Evolutionary conservation across 2,888 invertebrate genomes (phyloP).

Genomic region (Oligia strigilis): DNA sequence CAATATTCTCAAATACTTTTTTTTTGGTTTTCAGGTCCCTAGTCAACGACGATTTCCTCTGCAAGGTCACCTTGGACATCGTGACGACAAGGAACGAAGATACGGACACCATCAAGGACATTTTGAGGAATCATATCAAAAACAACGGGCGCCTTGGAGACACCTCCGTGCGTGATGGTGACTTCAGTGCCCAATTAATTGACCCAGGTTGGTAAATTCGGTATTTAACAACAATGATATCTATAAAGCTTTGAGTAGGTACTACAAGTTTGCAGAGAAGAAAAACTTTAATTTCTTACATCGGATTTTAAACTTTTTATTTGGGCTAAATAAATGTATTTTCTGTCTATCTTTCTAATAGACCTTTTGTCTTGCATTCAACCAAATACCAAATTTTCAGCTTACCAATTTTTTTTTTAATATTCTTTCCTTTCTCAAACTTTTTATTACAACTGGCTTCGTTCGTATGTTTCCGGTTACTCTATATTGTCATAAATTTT

Average conservation of each 20-base stretch:
- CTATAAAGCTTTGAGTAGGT: neutral
- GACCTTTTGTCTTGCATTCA: neutral
- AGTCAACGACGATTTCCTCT: slow-evolving; percentile 91
- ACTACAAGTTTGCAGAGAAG: neutral
- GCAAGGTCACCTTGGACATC: slow-evolving; percentile 93
- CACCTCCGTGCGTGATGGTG: slow-evolving; percentile 89
- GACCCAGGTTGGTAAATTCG: slow-evolving; percentile 78
- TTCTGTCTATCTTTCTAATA: neutral
- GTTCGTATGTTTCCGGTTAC: neutral
- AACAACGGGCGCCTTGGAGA: slow-evolving; percentile 88
- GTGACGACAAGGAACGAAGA: slow-evolving; percentile 91
- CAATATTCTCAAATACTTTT: neutral
- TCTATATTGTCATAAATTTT: neutral
- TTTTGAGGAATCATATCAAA: slow-evolving; percentile 91
- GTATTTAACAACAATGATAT: neutral
- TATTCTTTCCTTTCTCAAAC: neutral
- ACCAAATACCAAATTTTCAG: neutral
- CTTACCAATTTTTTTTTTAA: neutral
- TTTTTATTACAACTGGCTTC: neutral
- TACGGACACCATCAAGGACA: slow-evolving; percentile 86
- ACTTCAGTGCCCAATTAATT: slow-evolving; percentile 88
- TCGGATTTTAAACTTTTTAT: neutral
- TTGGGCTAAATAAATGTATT: neutral
- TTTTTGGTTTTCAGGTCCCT: slow-evolving; percentile 84
- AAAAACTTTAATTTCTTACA: neutral